Percentiles rank a stretch among this genome's conserved stretches.
phyloP scores from a whole-genome alignment of 2,113 vertebrate species.

The Vimba vimba region DNA sequence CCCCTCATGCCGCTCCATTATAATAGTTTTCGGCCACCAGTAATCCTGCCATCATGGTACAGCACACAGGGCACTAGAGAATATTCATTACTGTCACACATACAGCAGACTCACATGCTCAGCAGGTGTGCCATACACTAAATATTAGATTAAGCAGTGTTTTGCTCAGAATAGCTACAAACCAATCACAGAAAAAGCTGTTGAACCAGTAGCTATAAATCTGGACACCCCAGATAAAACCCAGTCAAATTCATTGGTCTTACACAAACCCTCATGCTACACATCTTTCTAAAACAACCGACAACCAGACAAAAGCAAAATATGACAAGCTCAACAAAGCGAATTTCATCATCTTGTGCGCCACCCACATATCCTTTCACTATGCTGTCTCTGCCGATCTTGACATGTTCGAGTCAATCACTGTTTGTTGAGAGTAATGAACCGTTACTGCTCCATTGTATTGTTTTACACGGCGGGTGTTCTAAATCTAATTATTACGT shows the following conservation, averaged over 20 bases:
- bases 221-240: background rate
- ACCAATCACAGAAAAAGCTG: constrained; percentile 25
- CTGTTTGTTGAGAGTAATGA: constrained; percentile 43
- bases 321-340: constrained; percentile 46
- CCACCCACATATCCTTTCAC: constrained; percentile 49
- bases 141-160: constrained; percentile 28
- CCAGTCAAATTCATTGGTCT: constrained; percentile 20
- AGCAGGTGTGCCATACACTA: constrained; percentile 23
- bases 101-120: constrained; percentile 24
- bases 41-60: constrained; percentile 40
- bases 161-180: constrained; percentile 5
- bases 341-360: constrained; percentile 19
- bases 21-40: constrained; percentile 34
- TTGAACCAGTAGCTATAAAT: constrained; percentile 11
- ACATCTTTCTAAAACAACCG: constrained; percentile 4
- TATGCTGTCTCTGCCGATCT: constrained; percentile 42
- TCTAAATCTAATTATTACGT: constrained; percentile 36
- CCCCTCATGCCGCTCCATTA: constrained; percentile 34
- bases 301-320: constrained; percentile 44
- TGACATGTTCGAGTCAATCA: constrained; percentile 44
- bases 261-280: constrained; percentile 17
- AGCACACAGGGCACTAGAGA: background rate
- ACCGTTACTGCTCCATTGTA: constrained; percentile 27
- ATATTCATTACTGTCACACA: constrained; percentile 41
- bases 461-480: constrained; percentile 45